phyloP scores from a whole-genome alignment of 2,113 vertebrate genomes.

The Oncorhynchus tshawytscha region DNA sequence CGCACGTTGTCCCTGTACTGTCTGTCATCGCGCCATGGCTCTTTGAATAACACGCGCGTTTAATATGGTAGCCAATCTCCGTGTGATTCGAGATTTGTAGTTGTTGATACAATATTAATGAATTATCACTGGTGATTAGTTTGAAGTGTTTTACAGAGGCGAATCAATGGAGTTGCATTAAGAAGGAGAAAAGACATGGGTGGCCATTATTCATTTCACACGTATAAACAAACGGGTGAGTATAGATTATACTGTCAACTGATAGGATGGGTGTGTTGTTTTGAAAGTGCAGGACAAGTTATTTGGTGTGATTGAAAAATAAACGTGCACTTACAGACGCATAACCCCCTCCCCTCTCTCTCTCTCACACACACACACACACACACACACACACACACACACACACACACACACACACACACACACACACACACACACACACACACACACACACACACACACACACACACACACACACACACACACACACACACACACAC shows the following conservation, averaged over 20 bases:
- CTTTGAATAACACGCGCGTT: conserved; percentile 49
- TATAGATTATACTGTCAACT: background rate
- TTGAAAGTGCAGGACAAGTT: background rate
- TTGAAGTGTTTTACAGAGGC: conserved; percentile 77
- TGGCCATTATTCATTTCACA: background rate
- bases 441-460: no score
- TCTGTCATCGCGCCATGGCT: conserved; percentile 45
- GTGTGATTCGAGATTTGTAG: conserved; percentile 47
- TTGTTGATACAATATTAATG: conserved; percentile 90
- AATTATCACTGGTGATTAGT: conserved; percentile 82
- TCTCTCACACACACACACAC: background rate
- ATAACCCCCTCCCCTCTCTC: background rate
- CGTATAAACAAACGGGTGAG: background rate
- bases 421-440: no score
- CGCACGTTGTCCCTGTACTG: conserved; percentile 55
- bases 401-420: background rate
- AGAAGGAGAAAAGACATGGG: conserved; percentile 29
- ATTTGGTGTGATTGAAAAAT: background rate
- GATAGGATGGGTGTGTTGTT: background rate
- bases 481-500: background rate
- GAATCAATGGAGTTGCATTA: conserved; percentile 73
- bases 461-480: background rate
- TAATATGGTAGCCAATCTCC: conserved; percentile 62
- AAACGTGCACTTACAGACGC: background rate
- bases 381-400: background rate